Base-by-base conservation (phyloP, 2,113 vertebrate species). In the Pantherophis guttatus region DNA sequence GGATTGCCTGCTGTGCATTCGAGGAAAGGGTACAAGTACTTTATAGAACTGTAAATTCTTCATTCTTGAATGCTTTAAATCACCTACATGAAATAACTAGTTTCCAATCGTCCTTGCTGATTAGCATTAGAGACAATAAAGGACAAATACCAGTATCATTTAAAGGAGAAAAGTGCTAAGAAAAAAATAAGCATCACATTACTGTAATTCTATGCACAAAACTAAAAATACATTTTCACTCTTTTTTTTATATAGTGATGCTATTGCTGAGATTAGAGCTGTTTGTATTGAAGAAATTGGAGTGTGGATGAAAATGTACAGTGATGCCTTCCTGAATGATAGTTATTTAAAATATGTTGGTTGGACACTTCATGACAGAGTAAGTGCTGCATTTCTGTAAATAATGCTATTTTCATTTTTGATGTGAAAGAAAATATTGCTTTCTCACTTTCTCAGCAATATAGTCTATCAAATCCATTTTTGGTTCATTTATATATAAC, bases 281-380 rank as follows among this genome's bases (percentile, higher is more conserved):
- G 99, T 99, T 97, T 99, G 99, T 95, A 99, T 99, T 88, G 99
- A 99, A 97, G 99, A 99, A 98, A 99, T 99, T 21, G 99, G 99
- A 53, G 99, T 99, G 55, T 99, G 99, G 99, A 99, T 99, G 99
- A 99, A 99, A 97, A 99, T 99, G 98, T 99, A 99, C 98, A 99
- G 99, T 94, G 99, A 99, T 91, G 99, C 99, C 92, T 99, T 99
- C 96, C 98, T 99, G 62, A 99, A 99, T 93, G 99, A 99, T 97
- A 99, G 99, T 97, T 99, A 99, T 96, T 98, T 99, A 94, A 99
- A 99, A 95, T 99, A 99, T 53, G 99, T 99, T 92, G 99, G 99
- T 62, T 99, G 99, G 99, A 99, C 99, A 59, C 98, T 99, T 96
- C 99, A 99, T 19, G 99, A 99, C 94, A 97, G 99, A 98, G 99